Conservation (phyloP, 2,113 vertebrate genomes). For the Coturnix japonica region DNA sequence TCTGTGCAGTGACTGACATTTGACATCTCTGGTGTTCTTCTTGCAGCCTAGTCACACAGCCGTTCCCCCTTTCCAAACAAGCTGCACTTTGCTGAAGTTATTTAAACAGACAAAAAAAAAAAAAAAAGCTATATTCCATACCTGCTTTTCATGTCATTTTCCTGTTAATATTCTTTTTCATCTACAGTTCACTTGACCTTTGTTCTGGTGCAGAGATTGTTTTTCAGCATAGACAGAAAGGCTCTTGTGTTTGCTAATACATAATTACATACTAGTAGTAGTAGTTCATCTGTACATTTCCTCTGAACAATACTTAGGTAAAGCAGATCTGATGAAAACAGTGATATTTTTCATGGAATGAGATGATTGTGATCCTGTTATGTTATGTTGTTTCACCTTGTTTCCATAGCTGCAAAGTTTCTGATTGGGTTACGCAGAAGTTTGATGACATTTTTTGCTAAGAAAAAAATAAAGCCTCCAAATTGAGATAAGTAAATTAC, state of each 20-base stretch:
- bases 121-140: background rate
- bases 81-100: background rate
- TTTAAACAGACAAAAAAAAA: background rate
- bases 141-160: background rate
- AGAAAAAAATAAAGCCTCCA: background rate
- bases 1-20: slow-evolving; percentile 12
- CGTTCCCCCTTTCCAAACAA: background rate
- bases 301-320: background rate
- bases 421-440: background rate
- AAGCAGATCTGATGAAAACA: background rate
- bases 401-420: background rate
- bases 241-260: background rate
- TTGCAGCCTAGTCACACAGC: background rate
- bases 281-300: background rate
- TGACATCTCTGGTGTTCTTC: slow-evolving; percentile 26
- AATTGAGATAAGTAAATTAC: background rate
- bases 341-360: background rate
- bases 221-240: background rate
- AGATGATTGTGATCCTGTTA: background rate
- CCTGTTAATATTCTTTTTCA: background rate
- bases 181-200: background rate
- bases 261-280: background rate
- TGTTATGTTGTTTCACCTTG: background rate
- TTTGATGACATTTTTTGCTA: background rate
- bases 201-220: background rate